Evolutionary conservation across 1,140 invertebrate genomes (phyloP).

Genomic region (Trichonephila clavipes): DNA sequence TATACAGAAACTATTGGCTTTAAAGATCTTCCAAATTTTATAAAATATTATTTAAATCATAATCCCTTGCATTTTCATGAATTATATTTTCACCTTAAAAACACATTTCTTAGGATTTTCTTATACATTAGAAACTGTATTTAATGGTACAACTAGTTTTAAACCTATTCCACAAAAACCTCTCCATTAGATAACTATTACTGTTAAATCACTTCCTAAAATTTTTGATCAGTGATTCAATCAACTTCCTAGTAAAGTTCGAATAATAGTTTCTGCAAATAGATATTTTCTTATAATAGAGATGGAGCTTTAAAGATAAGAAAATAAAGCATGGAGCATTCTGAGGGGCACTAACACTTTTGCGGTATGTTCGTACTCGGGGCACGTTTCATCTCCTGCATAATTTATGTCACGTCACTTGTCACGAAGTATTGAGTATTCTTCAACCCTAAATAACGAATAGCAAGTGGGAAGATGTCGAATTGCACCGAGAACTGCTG

Average conservation of each 20-base stretch:
- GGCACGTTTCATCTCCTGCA: constrained; percentile 52
- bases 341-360: neutral
- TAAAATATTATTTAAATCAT: too few relatives aligned
- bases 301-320: neutral
- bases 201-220: too few relatives aligned
- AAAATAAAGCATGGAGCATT: neutral
- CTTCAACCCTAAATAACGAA: constrained; percentile 68
- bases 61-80: too few relatives aligned
- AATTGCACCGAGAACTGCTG: neutral
- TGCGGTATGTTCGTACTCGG: neutral
- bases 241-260: neutral
- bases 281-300: neutral
- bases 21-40: too few relatives aligned
- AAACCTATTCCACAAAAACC: too few relatives aligned
- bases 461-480: neutral
- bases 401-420: constrained; percentile 71
- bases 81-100: too few relatives aligned
- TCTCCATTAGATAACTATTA: too few relatives aligned
- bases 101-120: too few relatives aligned
- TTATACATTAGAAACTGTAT: too few relatives aligned
- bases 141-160: too few relatives aligned
- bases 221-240: too few relatives aligned
- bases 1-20: too few relatives aligned
- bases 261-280: neutral
- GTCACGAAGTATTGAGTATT: constrained; percentile 45